A percentile compares a stretch with the other conserved stretches of the same genome.
These are phyloP conservation scores for Drosophila putrida DNA, from an alignment of 2,888 invertebrate genomes.

Conservation along the genomic window DNA sequence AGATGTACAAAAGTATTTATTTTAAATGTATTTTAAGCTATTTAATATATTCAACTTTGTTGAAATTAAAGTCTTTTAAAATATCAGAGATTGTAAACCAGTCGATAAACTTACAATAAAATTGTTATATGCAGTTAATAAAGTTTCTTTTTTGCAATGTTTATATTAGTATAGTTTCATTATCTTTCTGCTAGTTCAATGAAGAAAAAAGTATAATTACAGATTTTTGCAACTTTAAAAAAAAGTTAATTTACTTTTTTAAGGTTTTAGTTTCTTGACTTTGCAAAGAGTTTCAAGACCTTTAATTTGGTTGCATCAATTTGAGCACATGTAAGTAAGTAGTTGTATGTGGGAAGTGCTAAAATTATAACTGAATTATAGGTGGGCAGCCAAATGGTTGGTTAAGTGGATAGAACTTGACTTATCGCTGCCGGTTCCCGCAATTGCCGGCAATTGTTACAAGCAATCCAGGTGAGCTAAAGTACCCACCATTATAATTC, in stretches of 20 bases:
- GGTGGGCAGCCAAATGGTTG: conserved; percentile 15
- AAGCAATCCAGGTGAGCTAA: conserved; percentile 44
- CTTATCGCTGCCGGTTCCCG: conserved; percentile 9
- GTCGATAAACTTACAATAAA: too few species aligned
- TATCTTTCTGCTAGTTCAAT: too few species aligned
- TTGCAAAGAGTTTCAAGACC: neutral
- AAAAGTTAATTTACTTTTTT: too few species aligned
- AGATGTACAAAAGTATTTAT: neutral
- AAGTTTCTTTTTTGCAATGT: neutral
- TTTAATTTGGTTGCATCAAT: neutral
- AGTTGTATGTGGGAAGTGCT: neutral
- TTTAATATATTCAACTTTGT: neutral
- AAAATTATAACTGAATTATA: conserved; percentile 19
- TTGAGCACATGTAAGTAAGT: neutral
- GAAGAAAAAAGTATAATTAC: too few species aligned
- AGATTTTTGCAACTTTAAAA: too few species aligned
- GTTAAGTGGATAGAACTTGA: conserved; percentile 26
- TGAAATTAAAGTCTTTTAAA: neutral
- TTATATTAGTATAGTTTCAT: too few species aligned
- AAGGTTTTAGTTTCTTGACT: too few species aligned
- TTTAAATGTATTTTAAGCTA: neutral
- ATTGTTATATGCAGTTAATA: neutral
- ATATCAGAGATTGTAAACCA: too few species aligned
- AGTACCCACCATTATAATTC: conserved; percentile 70
- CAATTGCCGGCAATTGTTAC: conserved; percentile 34